A percentile compares a stretch with the other conserved stretches of the same genome.
Conservation (phyloP, 2,888 invertebrate species). For the Heliconius hortense region DNA sequence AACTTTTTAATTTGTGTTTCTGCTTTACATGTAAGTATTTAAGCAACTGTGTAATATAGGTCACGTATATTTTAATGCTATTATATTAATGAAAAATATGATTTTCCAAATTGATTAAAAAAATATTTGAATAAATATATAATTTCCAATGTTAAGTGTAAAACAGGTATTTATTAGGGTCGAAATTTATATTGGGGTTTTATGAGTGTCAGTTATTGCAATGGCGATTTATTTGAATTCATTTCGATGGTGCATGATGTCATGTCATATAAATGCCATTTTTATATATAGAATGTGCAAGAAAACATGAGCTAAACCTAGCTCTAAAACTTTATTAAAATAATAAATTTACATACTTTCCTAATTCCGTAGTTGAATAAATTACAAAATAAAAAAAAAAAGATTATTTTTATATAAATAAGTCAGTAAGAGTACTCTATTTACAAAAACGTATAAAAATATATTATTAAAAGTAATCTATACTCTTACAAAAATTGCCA, state of each 20-base stretch:
- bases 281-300: slow-evolving; percentile 1
- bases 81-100: neutral
- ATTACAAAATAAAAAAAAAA: neutral
- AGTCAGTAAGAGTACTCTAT: rapidly evolving
- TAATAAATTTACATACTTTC: neutral
- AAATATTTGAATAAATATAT: neutral
- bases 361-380: neutral
- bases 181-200: slow-evolving; percentile 40
- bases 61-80: slow-evolving; percentile 35
- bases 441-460: too few relatives aligned
- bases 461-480: too few relatives aligned
- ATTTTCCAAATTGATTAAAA: neutral
- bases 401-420: neutral
- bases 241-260: slow-evolving; percentile 37
- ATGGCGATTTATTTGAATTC: slow-evolving; percentile 35
- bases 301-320: neutral
- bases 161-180: slow-evolving; percentile 35
- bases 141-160: neutral
- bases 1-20: slow-evolving; percentile 48
- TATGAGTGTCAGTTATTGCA: slow-evolving; percentile 30
- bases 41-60: slow-evolving; percentile 42
- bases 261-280: slow-evolving; percentile 20
- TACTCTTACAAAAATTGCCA: neutral
- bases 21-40: slow-evolving; percentile 59
- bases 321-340: neutral